phyloP scores from a whole-genome alignment of 2,797 vertebrate genomes.

The Tympanoctomys barrerae region DNA sequence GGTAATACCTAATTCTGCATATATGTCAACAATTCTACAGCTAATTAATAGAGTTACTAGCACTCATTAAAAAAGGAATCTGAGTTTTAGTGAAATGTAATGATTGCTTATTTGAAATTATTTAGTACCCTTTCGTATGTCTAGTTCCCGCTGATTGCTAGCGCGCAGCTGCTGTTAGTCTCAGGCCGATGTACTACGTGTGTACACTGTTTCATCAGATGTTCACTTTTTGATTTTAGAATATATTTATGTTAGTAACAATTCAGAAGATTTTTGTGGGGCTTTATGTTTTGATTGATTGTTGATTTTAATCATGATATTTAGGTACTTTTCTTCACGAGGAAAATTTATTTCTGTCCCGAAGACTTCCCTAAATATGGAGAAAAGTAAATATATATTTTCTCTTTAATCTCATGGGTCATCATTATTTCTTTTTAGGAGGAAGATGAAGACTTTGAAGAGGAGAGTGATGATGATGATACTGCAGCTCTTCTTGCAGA shows the following conservation, averaged over 20 bases:
- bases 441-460: constrained; percentile 94
- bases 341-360: constrained; percentile 32
- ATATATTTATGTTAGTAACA: background rate
- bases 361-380: constrained; percentile 18
- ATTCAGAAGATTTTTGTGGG: background rate
- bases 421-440: constrained; percentile 82
- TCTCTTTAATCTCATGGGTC: background rate
- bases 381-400: background rate
- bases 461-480: constrained; percentile 96
- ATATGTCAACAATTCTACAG: constrained; percentile 8
- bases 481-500: constrained; percentile 98
- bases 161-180: background rate
- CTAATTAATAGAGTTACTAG: constrained; percentile 9
- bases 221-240: constrained; percentile 30
- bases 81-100: constrained; percentile 30
- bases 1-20: background rate
- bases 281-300: constrained; percentile 29
- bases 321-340: background rate
- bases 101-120: constrained; percentile 35
- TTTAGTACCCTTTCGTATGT: background rate
- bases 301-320: constrained; percentile 25
- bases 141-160: background rate
- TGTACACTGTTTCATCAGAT: background rate
- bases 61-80: constrained; percentile 22
- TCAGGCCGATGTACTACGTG: background rate